Evolutionary conservation across 2,113 vertebrate genomes (phyloP).

Genomic region (Cyanoderma ruficeps): DNA sequence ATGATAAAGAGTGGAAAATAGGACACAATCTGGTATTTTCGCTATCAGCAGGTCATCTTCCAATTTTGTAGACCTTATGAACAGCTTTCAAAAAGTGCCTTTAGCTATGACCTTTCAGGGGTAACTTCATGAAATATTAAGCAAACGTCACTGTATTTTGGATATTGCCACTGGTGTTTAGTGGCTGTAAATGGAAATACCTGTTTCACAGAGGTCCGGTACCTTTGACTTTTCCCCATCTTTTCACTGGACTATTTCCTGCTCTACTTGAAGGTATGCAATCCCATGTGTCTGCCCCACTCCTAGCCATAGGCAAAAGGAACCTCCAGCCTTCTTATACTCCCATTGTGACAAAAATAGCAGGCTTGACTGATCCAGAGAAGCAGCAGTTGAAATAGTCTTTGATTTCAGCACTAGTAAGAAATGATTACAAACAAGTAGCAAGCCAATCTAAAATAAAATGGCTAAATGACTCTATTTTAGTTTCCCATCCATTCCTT

Average conservation of each 20-base stretch:
- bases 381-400: not conserved
- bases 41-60: not conserved
- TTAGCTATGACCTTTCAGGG: not conserved
- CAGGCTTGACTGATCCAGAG: not conserved
- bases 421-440: not conserved
- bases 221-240: not conserved
- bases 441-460: constrained; percentile 13
- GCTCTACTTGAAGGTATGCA: not conserved
- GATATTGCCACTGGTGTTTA: not conserved
- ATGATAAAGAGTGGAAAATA: not conserved
- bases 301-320: not conserved
- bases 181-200: not conserved
- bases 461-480: constrained; percentile 7
- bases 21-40: not conserved
- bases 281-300: not conserved
- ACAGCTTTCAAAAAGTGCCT: not conserved
- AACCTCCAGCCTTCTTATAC: not conserved
- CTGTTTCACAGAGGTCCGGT: not conserved
- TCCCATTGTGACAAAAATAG: not conserved
- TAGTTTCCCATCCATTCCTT: not conserved
- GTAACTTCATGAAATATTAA: not conserved
- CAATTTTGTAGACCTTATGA: not conserved
- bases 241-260: not conserved
- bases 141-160: not conserved
- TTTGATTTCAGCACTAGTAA: constrained; percentile 1